Percentiles rank a stretch among this genome's conserved stretches.
These are phyloP conservation scores for Peromyscus polionotus DNA, from an alignment of 2,113 vertebrate species.

Conservation along the genomic window DNA sequence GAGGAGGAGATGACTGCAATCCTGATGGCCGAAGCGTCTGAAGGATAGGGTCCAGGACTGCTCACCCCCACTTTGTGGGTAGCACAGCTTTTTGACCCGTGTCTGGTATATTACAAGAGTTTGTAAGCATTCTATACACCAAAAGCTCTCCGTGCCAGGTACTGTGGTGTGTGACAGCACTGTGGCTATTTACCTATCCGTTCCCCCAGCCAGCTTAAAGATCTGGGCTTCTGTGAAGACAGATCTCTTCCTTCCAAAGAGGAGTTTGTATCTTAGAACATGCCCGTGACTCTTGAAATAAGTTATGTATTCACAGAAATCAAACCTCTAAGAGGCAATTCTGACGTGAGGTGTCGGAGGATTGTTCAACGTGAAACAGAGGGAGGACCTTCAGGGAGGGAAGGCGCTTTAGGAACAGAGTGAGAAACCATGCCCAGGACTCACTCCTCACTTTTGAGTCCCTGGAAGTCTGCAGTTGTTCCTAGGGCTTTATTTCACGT, in stretches of 20 bases:
- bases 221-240: neutral
- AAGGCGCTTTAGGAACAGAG: neutral
- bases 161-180: neutral
- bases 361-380: neutral
- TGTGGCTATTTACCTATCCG: neutral
- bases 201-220: neutral
- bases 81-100: neutral
- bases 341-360: neutral
- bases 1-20: neutral
- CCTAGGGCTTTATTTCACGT: neutral
- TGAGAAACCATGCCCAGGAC: neutral
- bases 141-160: neutral
- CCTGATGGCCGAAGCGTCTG: neutral
- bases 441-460: neutral
- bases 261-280: conserved; percentile 10
- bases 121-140: neutral
- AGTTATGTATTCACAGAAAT: neutral
- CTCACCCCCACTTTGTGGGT: too few relatives aligned
- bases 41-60: neutral
- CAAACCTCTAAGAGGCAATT: neutral
- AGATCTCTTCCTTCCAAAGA: neutral
- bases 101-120: neutral
- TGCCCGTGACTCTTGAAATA: neutral
- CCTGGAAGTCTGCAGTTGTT: neutral
- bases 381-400: neutral